Percentiles rank a stretch among this genome's conserved stretches.
phyloP scores from a whole-genome alignment of 2,113 vertebrate species.

The Labeo rohita region DNA sequence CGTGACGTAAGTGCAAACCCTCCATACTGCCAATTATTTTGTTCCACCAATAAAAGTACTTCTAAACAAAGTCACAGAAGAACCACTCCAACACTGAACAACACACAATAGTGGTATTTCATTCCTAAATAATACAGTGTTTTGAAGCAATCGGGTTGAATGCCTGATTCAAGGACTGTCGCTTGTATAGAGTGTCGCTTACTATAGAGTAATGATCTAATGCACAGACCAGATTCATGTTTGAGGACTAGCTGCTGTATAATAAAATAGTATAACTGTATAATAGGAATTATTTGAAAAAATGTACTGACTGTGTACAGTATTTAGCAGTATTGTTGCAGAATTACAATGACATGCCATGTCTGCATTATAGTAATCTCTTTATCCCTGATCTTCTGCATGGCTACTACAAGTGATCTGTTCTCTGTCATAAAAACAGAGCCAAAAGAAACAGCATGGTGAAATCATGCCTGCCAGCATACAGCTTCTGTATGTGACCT shows the following conservation, averaged over 20 bases:
- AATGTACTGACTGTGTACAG: background rate
- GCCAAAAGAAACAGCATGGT: conserved; percentile 2
- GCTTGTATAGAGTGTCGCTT: background rate
- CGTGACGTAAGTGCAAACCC: too few relatives aligned
- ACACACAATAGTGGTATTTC: background rate
- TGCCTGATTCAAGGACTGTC: background rate
- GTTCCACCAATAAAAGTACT: too few relatives aligned
- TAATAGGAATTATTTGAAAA: background rate
- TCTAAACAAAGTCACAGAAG: background rate
- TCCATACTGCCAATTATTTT: too few relatives aligned
- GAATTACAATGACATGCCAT: background rate
- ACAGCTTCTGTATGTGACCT: conserved; percentile 30
- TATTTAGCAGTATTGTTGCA: background rate
- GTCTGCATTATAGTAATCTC: background rate
- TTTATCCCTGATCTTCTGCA: background rate
- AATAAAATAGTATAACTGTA: background rate
- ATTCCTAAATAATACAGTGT: background rate
- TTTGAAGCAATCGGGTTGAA: background rate
- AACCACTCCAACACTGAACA: background rate
- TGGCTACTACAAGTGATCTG: background rate
- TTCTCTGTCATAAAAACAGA: conserved; percentile 12
- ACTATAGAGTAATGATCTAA: background rate
- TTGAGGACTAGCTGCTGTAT: background rate
- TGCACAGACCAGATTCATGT: background rate
- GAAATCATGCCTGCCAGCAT: conserved; percentile 16